phyloP scores from a whole-genome alignment of 2,888 invertebrate genomes.

The Tenthredo scrophulariae region DNA sequence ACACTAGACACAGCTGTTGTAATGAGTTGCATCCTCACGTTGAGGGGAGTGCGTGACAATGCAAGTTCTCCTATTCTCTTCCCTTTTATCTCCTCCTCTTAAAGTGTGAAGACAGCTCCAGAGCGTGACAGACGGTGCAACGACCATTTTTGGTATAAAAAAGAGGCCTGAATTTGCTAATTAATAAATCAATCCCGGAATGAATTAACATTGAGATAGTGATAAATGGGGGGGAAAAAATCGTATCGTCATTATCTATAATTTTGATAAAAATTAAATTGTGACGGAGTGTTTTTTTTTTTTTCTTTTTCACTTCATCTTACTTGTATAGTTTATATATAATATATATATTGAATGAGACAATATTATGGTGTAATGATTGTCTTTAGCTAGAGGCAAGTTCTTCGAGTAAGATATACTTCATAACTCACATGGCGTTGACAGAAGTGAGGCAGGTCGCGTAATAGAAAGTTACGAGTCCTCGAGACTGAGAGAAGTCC shows the following conservation, averaged over 20 bases:
- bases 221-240: background rate
- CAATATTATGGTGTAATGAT: background rate
- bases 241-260: background rate
- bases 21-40: conserved; percentile 78
- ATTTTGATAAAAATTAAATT: background rate
- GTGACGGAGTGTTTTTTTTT: too few species aligned
- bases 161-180: background rate
- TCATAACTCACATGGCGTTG: conserved; percentile 65
- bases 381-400: conserved; percentile 1
- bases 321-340: background rate
- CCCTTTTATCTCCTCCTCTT: conserved; percentile 62
- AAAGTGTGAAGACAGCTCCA: conserved; percentile 24
- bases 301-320: background rate
- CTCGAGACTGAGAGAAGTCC: conserved; percentile 53
- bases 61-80: conserved; percentile 64
- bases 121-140: conserved; percentile 6
- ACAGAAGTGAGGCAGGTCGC: conserved; percentile 69
- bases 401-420: conserved; percentile 18
- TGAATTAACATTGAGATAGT: background rate
- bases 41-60: conserved; percentile 57
- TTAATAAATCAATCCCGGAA: background rate
- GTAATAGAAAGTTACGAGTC: conserved; percentile 62
- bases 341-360: background rate
- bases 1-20: conserved; percentile 76
- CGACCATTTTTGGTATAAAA: background rate